Conservation (phyloP, 2,113 vertebrate genomes). For the Perognathus longimembris region DNA sequence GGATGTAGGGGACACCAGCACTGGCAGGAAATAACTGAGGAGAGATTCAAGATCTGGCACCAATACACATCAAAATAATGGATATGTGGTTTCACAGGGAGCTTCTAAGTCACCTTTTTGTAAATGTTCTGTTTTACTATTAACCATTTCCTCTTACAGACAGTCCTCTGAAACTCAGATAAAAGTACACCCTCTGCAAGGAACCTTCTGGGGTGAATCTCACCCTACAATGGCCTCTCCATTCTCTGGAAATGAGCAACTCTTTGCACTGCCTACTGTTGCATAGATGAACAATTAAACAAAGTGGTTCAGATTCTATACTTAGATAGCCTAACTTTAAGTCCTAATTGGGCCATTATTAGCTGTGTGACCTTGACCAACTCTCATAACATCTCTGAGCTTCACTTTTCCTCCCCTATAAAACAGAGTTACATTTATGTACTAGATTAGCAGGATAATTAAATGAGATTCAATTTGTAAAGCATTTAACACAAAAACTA, state of each 20-base stretch:
- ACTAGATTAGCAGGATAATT: background rate
- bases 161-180: background rate
- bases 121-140: background rate
- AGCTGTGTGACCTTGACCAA: slow-evolving; percentile 42
- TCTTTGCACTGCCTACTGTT: background rate
- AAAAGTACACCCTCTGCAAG: background rate
- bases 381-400: slow-evolving; percentile 38
- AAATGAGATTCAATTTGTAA: background rate
- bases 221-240: background rate
- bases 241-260: background rate
- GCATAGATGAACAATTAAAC: background rate
- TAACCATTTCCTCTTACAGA: slow-evolving; percentile 32
- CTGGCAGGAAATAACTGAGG: background rate
- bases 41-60: slow-evolving; percentile 7
- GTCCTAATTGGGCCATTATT: background rate
- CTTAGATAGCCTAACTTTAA: background rate
- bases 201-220: background rate
- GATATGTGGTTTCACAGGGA: background rate
- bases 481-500: slow-evolving; percentile 1
- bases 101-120: background rate
- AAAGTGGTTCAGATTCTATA: background rate
- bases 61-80: slow-evolving; percentile 42
- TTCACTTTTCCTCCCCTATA: background rate
- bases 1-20: background rate
- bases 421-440: background rate